Evolutionary conservation across 1,140 invertebrate genomes (phyloP), one percentile per base, ranked within the genome.

Genomic region (Hermetia illucens): DNA sequence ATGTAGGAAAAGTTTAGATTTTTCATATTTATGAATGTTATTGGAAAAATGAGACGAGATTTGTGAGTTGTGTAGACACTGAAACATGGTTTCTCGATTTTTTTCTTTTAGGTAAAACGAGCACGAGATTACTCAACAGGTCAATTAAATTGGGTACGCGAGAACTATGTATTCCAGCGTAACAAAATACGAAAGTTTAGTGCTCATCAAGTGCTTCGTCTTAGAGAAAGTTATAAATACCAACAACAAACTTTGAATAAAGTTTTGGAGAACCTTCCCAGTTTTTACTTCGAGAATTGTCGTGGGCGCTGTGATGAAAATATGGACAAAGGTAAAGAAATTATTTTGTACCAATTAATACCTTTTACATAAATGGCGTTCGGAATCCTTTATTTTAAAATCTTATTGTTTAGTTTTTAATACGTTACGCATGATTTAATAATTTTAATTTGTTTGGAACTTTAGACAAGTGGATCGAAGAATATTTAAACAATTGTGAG

Each of bases 181-280:
- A 85, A 92, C 55, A 81, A 90, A 51, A 90, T 95, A 37, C 70
- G 89, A 12, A 94, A 95, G 58, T 96, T 94, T 64, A 90, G 87
- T 58, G 77, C 85, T 0, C 83, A 91, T 51, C 90, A 95, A 58
- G 76, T 93, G 22, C 62, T 92, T 12, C 70, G 85, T 32, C 64
- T 94, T 3, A 74, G 88, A 5, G 89, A 94, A 59, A 87, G 85
- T 5, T 94, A 91, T 70, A 94, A 94, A 62, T 87, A 91, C 50
- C 88, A 92, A 56, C 90, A 94, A 56, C 85, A 90, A 59, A 90
- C 89, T 3, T 61, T 96, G 5, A 89, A 92, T 61, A 94, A 94
- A 58, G 80, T 96, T 2, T 57, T 96, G 22, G 91, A 96, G 55
- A 93, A 90, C 53, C 66, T 96, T 45, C 90, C 90, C n/a, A 85